Evolutionary conservation across 2,888 invertebrate species (phyloP), one percentile per base, ranked within the genome.

Genomic region (Neocrepidodera transversa): DNA sequence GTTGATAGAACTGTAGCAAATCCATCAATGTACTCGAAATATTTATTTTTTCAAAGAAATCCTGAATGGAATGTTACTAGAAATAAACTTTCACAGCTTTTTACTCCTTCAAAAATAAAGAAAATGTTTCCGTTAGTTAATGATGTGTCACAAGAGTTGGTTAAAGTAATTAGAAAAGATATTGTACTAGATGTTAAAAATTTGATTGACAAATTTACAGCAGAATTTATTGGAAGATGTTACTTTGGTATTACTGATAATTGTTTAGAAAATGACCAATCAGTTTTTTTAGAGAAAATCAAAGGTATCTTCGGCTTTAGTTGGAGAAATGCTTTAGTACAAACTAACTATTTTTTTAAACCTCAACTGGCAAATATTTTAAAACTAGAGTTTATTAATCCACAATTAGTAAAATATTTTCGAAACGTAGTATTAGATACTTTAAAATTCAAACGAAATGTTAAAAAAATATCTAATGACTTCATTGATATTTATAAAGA

Each of bases 51-150:
- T 1, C 65, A 81, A 48, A 80, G 78, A 56, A 82, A 82, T 58
- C 80, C 81, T 0, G 77, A 79, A 1, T 86, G 86, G 86, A 84
- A 81, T 67, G 74, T 74, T 20, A 68, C 84, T 14, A 75, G 86
- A n/a, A 69, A 77, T 0, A 83, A 83, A 63, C 71, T 85, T 28
- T 81, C 83, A 0, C 85, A 85, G 0, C 81, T 82, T 0, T 82
- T 86, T 67, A 83, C 84, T 1, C 79, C 82, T 1, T 84, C 83
- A 10, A 86, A 85, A 71, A 73, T 86, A 54, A 84, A 81, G 69
- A 74, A 71, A 38, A 84, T 85, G 84, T 78, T 82, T 30, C 78
- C 78, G 0, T 68, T 82, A n/a, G n/a, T n/a, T n/a, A n/a, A n/a
- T n/a, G n/a, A n/a, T n/a, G n/a, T n/a, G 78, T 83, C 60, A 65